Evolutionary conservation across 2,797 vertebrate species (phyloP).

Genomic region (Melanogrammus aeglefinus): DNA sequence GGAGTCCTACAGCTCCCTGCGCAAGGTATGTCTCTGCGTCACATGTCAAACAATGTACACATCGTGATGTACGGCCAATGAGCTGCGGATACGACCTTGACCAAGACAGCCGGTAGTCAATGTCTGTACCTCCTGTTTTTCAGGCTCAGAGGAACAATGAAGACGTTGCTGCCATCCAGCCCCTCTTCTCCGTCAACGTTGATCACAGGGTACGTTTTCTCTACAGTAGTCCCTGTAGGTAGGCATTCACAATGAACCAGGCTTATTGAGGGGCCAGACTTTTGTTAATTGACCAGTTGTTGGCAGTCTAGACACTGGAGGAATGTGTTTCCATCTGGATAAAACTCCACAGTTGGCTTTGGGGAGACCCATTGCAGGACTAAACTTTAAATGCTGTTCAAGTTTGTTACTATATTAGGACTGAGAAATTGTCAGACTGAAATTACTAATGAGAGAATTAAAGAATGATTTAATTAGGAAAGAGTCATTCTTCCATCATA

Average conservation of each 20-base stretch:
- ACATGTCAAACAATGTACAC: not conserved
- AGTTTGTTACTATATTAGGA: not conserved
- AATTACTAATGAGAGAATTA: not conserved
- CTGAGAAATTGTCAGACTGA: not conserved
- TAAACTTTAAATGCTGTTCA: not conserved
- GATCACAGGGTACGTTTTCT: constrained; percentile 85
- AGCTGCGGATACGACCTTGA: not conserved
- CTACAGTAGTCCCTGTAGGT: not conserved
- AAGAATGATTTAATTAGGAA: not conserved
- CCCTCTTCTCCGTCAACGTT: constrained; percentile 90
- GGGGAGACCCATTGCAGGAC: not conserved
- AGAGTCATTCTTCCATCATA: not conserved
- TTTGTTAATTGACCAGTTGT: not conserved
- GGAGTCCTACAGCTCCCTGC: constrained; percentile 87
- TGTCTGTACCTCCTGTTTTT: constrained; percentile 8
- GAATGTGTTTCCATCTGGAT: not conserved
- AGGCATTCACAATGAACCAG: not conserved
- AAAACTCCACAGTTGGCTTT: not conserved
- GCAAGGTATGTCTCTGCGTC: constrained; percentile 74
- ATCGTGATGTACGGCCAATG: not conserved
- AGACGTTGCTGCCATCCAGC: constrained; percentile 82
- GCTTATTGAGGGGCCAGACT: not conserved
- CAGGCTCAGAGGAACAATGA: constrained; percentile 93
- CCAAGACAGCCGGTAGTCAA: not conserved
- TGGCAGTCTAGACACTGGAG: not conserved